Percentiles rank a stretch among this genome's conserved stretches.
Conservation (phyloP, 2,888 invertebrate species). For the Spodoptera littoralis region DNA sequence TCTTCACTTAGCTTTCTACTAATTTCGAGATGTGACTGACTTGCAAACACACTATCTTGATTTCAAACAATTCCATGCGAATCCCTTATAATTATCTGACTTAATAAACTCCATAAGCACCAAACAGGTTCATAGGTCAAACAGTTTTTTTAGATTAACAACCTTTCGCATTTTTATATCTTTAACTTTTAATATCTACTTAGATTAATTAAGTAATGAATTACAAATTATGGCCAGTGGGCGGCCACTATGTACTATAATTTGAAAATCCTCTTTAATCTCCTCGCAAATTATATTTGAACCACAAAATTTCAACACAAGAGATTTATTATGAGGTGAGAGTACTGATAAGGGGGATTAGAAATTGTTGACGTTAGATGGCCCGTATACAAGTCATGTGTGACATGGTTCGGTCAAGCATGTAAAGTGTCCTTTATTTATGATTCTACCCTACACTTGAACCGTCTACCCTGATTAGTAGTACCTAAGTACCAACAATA, state of each 20-base stretch:
- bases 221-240: too few relatives aligned
- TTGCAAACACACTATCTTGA: too few relatives aligned
- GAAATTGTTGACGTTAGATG: constrained; percentile 34
- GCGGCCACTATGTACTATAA: constrained; percentile 9
- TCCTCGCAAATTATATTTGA: constrained; percentile 14
- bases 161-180: neutral
- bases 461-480: constrained; percentile 21
- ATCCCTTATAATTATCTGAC: too few relatives aligned
- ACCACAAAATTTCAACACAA: constrained; percentile 32
- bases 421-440: constrained; percentile 32
- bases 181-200: neutral
- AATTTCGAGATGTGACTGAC: too few relatives aligned
- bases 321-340: constrained; percentile 24
- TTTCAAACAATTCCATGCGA: too few relatives aligned
- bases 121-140: too few relatives aligned
- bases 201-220: neutral
- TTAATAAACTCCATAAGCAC: too few relatives aligned
- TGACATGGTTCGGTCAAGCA: constrained; percentile 44
- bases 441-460: constrained; percentile 32
- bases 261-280: constrained; percentile 29
- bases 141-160: too few relatives aligned
- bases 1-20: too few relatives aligned
- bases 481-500: constrained; percentile 9
- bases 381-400: constrained; percentile 41
- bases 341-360: constrained; percentile 15